Evolutionary conservation across 2,888 invertebrate species (phyloP).

Genomic region (Adineta ricciae): DNA sequence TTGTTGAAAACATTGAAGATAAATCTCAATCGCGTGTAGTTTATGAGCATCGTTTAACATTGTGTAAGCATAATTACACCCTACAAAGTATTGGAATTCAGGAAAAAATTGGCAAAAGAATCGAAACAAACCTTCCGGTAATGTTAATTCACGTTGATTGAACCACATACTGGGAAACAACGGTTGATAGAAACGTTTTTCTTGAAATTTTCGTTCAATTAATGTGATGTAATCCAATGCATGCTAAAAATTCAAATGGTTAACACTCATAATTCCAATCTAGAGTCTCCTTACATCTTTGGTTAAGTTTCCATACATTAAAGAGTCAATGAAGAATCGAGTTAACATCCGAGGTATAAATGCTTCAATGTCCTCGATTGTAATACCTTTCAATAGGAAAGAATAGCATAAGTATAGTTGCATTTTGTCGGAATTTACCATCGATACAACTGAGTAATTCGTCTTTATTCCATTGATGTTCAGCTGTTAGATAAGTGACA

Average conservation of each 20-base stretch:
- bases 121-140: background rate
- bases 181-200: background rate
- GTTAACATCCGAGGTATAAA: conserved; percentile 71
- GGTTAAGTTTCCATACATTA: conserved; percentile 78
- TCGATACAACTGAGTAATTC: conserved; percentile 11
- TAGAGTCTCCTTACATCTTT: conserved; percentile 51
- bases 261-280: background rate
- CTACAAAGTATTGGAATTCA: no score
- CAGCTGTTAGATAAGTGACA: background rate
- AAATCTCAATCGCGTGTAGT: conserved; percentile 73
- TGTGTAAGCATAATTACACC: conserved; percentile 57
- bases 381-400: conserved; percentile 59
- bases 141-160: background rate
- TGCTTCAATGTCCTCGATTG: conserved; percentile 64
- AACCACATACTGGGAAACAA: background rate
- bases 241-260: background rate
- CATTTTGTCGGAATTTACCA: background rate
- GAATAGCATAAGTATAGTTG: background rate
- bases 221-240: background rate
- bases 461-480: background rate
- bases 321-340: conserved; percentile 73
- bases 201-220: background rate
- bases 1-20: conserved; percentile 72
- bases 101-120: background rate
- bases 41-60: conserved; percentile 72